These are phyloP conservation scores for Rissa tridactyla DNA, from an alignment of 2,113 vertebrate genomes.

Conservation along the genomic window DNA sequence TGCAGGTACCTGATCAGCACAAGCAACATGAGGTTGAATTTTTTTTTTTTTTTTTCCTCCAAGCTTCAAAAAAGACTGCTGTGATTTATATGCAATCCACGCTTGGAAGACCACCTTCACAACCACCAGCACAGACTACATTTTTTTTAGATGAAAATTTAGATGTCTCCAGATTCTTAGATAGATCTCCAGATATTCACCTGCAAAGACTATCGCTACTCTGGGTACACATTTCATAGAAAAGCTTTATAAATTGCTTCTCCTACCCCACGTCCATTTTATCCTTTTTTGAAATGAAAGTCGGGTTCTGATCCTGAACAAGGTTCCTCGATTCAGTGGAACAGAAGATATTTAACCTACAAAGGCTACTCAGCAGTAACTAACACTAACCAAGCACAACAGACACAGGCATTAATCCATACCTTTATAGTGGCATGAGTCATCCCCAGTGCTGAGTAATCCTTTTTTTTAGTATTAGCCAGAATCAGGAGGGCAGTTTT, in stretches of 20 bases:
- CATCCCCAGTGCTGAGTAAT: slow-evolving; percentile 24
- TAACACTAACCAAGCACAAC: neutral
- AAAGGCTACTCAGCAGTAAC: slow-evolving; percentile 20
- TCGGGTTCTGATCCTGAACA: neutral
- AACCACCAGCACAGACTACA: neutral
- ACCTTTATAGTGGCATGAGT: slow-evolving; percentile 15
- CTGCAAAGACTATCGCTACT: rapidly evolving
- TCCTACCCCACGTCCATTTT: neutral
- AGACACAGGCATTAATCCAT: neutral
- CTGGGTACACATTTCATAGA: neutral
- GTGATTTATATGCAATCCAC: neutral
- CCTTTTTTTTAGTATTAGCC: neutral
- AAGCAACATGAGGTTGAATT: neutral
- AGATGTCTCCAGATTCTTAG: neutral
- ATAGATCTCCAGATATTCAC: neutral
- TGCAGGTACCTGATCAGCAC: neutral
- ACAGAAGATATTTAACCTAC: neutral
- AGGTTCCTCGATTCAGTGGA: neutral
- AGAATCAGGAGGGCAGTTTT: neutral
- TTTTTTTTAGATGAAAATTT: neutral
- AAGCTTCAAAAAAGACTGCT: neutral
- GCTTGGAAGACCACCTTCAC: neutral
- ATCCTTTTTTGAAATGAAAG: neutral
- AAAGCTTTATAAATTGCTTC: neutral
- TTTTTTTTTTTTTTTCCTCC: neutral